A percentile compares a stretch with the other conserved stretches of the same genome.
Conservation (phyloP, 2,797 vertebrate genomes). For the Perdix hodgsoniae region DNA sequence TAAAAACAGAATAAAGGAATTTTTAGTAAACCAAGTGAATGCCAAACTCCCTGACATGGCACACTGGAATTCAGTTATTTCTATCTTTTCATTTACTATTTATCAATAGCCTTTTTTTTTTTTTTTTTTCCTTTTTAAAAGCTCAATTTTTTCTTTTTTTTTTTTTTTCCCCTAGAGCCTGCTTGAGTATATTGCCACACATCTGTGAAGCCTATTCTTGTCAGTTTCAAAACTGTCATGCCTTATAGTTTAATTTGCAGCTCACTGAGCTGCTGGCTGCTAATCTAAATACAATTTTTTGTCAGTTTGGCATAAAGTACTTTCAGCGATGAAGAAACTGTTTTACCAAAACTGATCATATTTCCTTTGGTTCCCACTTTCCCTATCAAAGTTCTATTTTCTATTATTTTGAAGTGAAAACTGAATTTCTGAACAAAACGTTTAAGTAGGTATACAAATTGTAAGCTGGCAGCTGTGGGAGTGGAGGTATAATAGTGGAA, state of each 20-base stretch:
- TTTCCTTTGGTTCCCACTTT: background rate
- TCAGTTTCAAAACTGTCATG: background rate
- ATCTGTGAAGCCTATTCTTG: background rate
- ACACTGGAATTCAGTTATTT: background rate
- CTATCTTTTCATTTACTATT: background rate
- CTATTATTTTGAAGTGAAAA: background rate
- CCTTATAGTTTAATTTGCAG: background rate
- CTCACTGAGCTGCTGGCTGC: background rate
- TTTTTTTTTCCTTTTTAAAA: background rate
- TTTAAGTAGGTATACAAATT: background rate
- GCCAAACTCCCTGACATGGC: background rate
- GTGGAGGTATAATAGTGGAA: background rate
- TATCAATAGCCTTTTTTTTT: background rate
- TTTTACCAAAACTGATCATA: background rate
- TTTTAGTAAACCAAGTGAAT: background rate
- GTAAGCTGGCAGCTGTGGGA: accelerated
- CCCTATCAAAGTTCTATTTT: background rate
- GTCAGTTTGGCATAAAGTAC: background rate
- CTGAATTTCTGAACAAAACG: background rate
- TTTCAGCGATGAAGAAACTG: background rate
- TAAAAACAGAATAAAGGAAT: background rate
- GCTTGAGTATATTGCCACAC: background rate
- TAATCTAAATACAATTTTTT: background rate
- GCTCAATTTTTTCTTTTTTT: too few species aligned
- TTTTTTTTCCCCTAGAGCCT: background rate